Evolutionary conservation across 2,113 vertebrate species (phyloP).

Genomic region (Ceyx cyanopectus): DNA sequence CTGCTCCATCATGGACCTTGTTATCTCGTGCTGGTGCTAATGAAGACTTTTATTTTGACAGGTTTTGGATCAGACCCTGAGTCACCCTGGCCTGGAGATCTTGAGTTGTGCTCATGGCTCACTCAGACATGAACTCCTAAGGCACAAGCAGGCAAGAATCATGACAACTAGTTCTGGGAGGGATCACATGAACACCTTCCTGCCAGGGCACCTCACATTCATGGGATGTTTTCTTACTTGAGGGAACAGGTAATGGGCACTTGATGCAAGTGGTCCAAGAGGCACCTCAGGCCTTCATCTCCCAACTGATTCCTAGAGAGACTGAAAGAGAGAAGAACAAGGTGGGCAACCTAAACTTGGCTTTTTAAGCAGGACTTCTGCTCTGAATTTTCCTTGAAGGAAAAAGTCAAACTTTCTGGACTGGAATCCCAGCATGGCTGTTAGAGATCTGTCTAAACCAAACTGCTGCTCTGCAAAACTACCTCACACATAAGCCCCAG

Average conservation of each 20-base stretch:
- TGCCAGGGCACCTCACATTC: background rate
- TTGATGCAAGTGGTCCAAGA: slow-evolving; percentile 56
- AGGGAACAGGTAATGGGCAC: slow-evolving; percentile 46
- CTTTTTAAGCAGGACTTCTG: background rate
- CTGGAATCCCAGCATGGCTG: background rate
- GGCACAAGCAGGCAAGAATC: background rate
- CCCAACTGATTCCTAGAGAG: slow-evolving; percentile 74
- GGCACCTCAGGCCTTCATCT: slow-evolving; percentile 61
- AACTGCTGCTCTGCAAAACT: background rate
- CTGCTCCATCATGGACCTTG: background rate
- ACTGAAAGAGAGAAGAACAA: slow-evolving; percentile 52
- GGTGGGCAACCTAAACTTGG: background rate
- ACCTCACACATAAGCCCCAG: background rate
- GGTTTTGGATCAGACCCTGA: background rate
- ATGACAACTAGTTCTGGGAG: background rate
- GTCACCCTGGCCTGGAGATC: background rate
- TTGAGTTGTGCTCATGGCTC: background rate
- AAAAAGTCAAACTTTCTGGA: background rate
- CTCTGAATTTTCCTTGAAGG: background rate
- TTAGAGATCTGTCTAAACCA: background rate
- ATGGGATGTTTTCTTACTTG: slow-evolving; percentile 57
- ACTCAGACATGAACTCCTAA: background rate
- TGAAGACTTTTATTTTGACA: background rate
- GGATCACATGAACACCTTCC: background rate
- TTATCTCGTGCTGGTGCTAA: background rate